A percentile compares a stretch with the other conserved stretches of the same genome.
Evolutionary conservation across 92 coral and sea anemone species (phyloP).

Genomic region (Heteractis magnifica): DNA sequence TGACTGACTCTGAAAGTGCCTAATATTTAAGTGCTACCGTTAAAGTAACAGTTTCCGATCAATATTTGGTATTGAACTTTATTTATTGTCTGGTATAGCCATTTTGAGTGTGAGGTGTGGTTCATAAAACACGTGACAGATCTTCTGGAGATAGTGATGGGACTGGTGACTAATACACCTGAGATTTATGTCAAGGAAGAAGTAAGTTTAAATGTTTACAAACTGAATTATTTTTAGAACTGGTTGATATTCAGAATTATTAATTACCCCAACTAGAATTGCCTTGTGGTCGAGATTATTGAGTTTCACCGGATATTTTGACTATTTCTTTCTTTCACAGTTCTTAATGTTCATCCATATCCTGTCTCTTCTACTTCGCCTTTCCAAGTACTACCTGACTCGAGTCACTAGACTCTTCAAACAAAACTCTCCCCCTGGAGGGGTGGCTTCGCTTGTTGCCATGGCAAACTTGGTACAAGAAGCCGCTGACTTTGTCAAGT

Average conservation of each 20-base stretch:
- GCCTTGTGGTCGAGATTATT: too few relatives aligned
- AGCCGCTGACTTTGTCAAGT: constrained; percentile 43
- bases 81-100: constrained; percentile 36
- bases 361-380: constrained; percentile 52
- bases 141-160: constrained; percentile 64
- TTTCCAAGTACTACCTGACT: constrained; percentile 68
- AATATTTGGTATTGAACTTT: not conserved
- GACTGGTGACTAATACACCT: constrained; percentile 43
- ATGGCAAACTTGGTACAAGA: constrained; percentile 61
- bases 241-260: not conserved
- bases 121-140: constrained; percentile 60
- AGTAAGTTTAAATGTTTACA: constrained; percentile 33
- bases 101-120: constrained; percentile 80
- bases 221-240: too few relatives aligned
- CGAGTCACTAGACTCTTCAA: constrained; percentile 78
- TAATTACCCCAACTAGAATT: too few relatives aligned
- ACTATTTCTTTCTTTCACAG: constrained; percentile 35
- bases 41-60: too few relatives aligned
- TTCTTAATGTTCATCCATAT: constrained; percentile 62
- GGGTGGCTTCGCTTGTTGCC: constrained; percentile 64
- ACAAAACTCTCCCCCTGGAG: constrained; percentile 78
- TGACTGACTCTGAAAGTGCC: too few relatives aligned
- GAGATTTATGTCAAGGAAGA: constrained; percentile 76
- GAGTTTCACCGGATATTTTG: not conserved
- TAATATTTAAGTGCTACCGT: too few relatives aligned